Conservation (phyloP, 2,797 vertebrate genomes). For the Serranus cabrilla region DNA sequence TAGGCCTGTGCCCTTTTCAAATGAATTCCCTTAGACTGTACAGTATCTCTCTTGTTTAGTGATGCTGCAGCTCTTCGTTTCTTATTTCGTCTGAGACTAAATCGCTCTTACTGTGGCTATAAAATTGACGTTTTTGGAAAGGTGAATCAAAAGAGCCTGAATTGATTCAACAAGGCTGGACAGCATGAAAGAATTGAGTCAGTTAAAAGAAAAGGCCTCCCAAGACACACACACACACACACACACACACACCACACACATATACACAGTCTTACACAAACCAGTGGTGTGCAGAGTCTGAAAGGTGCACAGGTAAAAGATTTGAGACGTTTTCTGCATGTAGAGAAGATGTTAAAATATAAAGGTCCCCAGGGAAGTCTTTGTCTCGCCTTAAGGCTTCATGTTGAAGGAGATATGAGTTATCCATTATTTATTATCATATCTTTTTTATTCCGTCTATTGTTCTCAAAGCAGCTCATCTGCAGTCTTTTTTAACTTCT, state of each 20-base stretch:
- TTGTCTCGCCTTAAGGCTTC: slow-evolving; percentile 10
- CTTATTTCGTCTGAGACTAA: slow-evolving; percentile 6
- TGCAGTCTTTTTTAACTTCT: background rate
- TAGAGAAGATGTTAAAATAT: slow-evolving; percentile 13
- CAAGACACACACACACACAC: background rate
- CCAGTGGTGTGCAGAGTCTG: background rate
- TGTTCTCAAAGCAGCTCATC: background rate
- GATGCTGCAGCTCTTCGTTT: slow-evolving; percentile 2
- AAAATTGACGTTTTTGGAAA: slow-evolving; percentile 25
- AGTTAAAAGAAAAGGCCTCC: slow-evolving; percentile 17
- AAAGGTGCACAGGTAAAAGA: slow-evolving; percentile 5
- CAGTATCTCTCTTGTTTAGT: slow-evolving; percentile 13
- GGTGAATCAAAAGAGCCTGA: slow-evolving; percentile 30
- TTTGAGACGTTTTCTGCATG: slow-evolving; percentile 18
- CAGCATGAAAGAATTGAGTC: slow-evolving; percentile 25
- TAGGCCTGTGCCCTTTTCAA: slow-evolving; percentile 33
- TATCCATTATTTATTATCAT: background rate
- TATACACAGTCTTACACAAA: background rate
- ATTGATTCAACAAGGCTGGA: slow-evolving; percentile 6
- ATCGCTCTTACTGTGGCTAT: slow-evolving; percentile 8
- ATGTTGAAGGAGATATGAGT: slow-evolving; percentile 3
- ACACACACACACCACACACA: slow-evolving; percentile 4
- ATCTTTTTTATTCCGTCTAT: slow-evolving; percentile 2
- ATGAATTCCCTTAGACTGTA: slow-evolving; percentile 3
- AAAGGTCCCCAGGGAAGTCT: background rate